Conservation (phyloP, 2,888 invertebrate species). For the Mayetiola destructor region DNA sequence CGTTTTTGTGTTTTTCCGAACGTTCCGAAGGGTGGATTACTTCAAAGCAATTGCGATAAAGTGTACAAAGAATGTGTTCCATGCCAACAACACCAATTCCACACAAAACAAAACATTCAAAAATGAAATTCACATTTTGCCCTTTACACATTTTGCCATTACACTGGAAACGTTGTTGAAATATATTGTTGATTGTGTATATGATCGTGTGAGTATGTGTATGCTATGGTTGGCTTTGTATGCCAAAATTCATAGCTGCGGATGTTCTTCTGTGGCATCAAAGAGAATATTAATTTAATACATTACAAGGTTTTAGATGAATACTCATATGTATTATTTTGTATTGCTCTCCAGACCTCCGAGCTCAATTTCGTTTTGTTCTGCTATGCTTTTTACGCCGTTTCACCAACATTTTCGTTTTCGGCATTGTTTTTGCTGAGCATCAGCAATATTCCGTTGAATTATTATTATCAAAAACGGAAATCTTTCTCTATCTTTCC, state of each 20-base stretch:
- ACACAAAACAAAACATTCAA: too few species aligned
- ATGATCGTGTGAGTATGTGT: background rate
- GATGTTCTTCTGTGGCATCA: slow-evolving; percentile 11
- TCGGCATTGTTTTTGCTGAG: background rate
- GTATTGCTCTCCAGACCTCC: too few species aligned
- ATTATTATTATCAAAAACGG: too few species aligned
- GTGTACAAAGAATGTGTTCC: slow-evolving; percentile 6
- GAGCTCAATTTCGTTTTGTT: too few species aligned
- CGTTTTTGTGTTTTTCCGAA: slow-evolving; percentile 11
- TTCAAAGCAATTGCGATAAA: slow-evolving; percentile 11
- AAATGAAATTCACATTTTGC: background rate
- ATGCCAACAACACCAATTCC: too few species aligned
- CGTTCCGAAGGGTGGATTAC: slow-evolving; percentile 8
- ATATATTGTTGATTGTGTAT: background rate
- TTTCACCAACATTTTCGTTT: background rate
- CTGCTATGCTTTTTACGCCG: background rate
- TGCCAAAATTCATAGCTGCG: background rate
- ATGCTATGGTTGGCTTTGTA: background rate
- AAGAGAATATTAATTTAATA: slow-evolving; percentile 13
- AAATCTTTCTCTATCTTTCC: too few species aligned
- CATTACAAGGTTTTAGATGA: slow-evolving; percentile 8
- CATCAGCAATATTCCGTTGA: background rate
- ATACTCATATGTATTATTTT: too few species aligned
- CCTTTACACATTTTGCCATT: background rate
- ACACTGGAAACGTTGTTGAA: slow-evolving; percentile 3